These are phyloP conservation scores for Brenthis ino DNA, from an alignment of 2,888 invertebrate species.

Conservation along the genomic window DNA sequence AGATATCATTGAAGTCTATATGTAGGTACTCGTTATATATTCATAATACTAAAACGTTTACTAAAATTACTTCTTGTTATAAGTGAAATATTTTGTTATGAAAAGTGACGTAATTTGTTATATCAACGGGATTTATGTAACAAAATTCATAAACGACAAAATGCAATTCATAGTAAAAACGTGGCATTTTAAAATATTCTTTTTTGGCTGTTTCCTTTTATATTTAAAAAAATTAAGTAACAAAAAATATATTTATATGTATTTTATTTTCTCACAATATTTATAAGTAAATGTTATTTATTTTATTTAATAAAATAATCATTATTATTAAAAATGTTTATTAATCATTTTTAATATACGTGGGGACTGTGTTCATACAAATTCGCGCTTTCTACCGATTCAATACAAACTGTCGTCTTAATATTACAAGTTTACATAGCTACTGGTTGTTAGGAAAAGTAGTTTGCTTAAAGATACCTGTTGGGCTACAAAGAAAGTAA, in stretches of 20 bases:
- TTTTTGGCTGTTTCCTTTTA: neutral
- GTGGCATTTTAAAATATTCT: neutral
- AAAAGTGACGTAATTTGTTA: constrained; percentile 18
- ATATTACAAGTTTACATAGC: constrained; percentile 23
- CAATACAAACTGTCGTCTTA: constrained; percentile 20
- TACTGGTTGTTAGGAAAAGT: constrained; percentile 32
- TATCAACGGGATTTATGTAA: constrained; percentile 12
- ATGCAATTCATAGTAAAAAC: constrained; percentile 5
- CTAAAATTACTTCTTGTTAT: constrained; percentile 8
- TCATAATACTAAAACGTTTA: constrained; percentile 1
- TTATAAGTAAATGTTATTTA: too few species aligned
- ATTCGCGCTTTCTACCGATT: constrained; percentile 15
- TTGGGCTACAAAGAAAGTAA: constrained; percentile 55
- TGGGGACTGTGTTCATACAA: neutral
- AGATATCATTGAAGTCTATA: too few species aligned
- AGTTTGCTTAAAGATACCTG: constrained; percentile 28
- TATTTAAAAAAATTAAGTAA: neutral
- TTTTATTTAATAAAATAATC: too few species aligned
- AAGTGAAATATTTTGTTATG: constrained; percentile 9
- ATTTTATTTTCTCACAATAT: too few species aligned
- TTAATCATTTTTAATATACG: neutral
- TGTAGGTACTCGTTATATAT: too few species aligned
- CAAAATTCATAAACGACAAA: constrained; percentile 14
- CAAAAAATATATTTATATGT: too few species aligned
- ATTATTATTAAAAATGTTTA: neutral